Evolutionary conservation across 1,140 invertebrate genomes (phyloP).

Genomic region (Myzus persicae): DNA sequence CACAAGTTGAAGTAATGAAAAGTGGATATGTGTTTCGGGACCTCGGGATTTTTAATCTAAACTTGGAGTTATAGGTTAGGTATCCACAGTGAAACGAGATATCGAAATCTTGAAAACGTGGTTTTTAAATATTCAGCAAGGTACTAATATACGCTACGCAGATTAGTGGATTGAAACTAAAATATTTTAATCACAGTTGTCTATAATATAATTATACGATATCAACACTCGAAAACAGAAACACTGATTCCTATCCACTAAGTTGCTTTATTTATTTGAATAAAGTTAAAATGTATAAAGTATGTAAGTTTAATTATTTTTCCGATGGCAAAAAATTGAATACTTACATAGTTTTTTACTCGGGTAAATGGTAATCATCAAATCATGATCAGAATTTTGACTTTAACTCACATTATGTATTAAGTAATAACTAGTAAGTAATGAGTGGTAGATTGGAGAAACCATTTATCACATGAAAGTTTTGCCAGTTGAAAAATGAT

Average conservation of each 20-base stretch:
- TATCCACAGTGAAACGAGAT: not conserved
- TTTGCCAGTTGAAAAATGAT: not conserved
- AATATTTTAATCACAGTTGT: no score
- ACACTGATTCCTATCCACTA: not conserved
- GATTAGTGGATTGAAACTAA: not conserved
- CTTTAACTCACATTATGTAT: not conserved
- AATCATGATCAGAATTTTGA: not conserved
- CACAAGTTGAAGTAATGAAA: no score
- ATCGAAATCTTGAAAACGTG: not conserved
- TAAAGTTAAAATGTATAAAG: not conserved
- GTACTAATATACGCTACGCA: no score
- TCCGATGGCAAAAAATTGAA: not conserved
- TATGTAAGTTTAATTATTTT: not conserved
- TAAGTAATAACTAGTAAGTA: not conserved
- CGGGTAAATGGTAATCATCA: not conserved
- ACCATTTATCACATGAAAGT: slow-evolving; percentile 23
- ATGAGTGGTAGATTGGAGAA: not conserved
- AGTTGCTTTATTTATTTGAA: not conserved
- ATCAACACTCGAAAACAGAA: not conserved
- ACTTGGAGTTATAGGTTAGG: not conserved
- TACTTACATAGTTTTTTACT: not conserved
- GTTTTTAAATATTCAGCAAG: no score
- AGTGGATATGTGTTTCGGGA: not conserved
- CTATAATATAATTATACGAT: no score
- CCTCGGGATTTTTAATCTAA: not conserved